A percentile compares a stretch with the other conserved stretches of the same genome.
Evolutionary conservation across 2,113 vertebrate species (phyloP).

Genomic region (Charina bottae): DNA sequence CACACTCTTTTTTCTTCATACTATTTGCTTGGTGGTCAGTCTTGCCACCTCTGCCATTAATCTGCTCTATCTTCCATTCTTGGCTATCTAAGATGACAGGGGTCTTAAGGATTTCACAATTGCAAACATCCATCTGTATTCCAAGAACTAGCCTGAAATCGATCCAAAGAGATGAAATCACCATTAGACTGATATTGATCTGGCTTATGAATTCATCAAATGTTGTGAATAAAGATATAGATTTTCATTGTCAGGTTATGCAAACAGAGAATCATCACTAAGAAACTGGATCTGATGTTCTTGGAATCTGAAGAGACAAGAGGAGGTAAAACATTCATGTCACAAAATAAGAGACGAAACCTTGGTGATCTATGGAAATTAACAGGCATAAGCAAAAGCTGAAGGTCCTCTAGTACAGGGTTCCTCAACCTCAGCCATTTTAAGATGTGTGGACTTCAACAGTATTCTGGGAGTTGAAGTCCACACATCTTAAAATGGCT

Average conservation of each 20-base stretch:
- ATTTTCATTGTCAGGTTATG: conserved; percentile 61
- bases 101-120: conserved; percentile 14
- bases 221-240: conserved; percentile 58
- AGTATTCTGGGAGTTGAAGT: no score
- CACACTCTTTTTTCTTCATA: neutral
- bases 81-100: conserved; percentile 23
- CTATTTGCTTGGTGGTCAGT: conserved; percentile 27
- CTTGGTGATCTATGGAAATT: conserved; percentile 49
- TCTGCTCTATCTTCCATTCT: conserved; percentile 33
- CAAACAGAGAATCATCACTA: conserved; percentile 46
- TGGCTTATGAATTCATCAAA: conserved; percentile 61
- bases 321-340: conserved; percentile 11
- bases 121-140: conserved; percentile 53
- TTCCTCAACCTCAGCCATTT: no score
- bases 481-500: no score
- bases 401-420: neutral
- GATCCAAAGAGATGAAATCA: conserved; percentile 49
- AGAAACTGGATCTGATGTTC: conserved; percentile 50
- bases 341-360: conserved; percentile 37
- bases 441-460: no score
- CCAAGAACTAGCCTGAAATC: conserved; percentile 36
- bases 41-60: conserved; percentile 19
- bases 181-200: conserved; percentile 52
- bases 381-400: conserved; percentile 49
- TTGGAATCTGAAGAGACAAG: conserved; percentile 48